Base-by-base conservation (phyloP, 2,113 vertebrate genomes). In the Corvus cornix region DNA sequence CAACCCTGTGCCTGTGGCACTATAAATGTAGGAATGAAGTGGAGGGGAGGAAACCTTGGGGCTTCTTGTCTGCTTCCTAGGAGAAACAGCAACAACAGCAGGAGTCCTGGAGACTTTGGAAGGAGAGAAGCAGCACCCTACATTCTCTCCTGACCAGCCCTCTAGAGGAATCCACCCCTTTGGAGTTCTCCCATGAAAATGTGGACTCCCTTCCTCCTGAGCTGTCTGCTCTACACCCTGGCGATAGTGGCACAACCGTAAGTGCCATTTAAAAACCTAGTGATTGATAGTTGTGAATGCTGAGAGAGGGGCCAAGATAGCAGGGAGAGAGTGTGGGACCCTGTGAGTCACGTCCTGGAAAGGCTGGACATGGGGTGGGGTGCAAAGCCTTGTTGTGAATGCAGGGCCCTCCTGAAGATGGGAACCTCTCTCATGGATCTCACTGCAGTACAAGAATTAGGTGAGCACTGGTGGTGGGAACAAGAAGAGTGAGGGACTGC, bases 21-120 rank as follows among this genome's bases (percentile, higher is more conserved):
- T 96, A 96, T 97, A 97, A 97, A 96, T 84, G 35, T 10, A 19
- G 72, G 82, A 75, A 74, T 31, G 75, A 86, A 30, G 43, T n/a
- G 70, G 78, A 79, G 86, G 55, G 33, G 86, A 44, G 13, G 56
- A 63, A 96, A 74, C 39, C 35, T 23, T 49, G 17, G 19, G 22
- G 19, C 35, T 91, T 62, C 8, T 26, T 87, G 28, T 51, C 51
- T 76, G n/a, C 31, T 74, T 76, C 13, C 24, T 56, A 30, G 52
- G 58, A 91, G 78, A 83, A 89, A 87, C 21, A 0, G 24, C 52
- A 63, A 39, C 28, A 76, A 28, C 39, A 67, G 59, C 48, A 20
- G 39, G 63, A 56, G 44, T 21, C 16, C 37, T 72, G 76, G 44
- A 75, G 77, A 56, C 23, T 55, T 88, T 37, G 22, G 33, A 81